Base-by-base conservation (phyloP, 2,113 vertebrate genomes). In the Oriolus oriolus region DNA sequence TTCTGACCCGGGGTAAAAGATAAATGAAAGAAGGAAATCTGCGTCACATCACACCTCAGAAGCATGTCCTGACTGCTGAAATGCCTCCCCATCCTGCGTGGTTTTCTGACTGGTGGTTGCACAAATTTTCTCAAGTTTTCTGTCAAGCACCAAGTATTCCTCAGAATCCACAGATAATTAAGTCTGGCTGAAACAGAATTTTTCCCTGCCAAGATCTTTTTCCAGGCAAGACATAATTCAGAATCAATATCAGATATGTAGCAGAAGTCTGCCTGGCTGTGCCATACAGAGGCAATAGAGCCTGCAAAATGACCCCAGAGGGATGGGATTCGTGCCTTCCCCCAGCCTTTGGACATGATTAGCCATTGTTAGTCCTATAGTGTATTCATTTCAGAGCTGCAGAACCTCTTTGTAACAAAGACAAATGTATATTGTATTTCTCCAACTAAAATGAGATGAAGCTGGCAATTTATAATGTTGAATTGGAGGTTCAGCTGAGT, bases 221-320 rank as follows among this genome's bases (percentile, higher is more conserved):
- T 89, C 52, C 41, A 79, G 65, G 49, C 44, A 84, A 92, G 69
- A 33, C 31, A 73, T 47, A n/a, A 77, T n/a, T 45, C 61, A 64
- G 68, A 57, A 80, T 27, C 0, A 0, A 68, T 84, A 61, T 18
- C 41, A 57, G 80, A 83, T 96, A 86, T 59, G 95, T 89, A 92
- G 85, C 81, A 96, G 86, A 85, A 91, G 4, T 13, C 89, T 95
- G 75, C 90, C 84, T 94, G 92, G 82, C 90, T 52, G 47, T 95
- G 81, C 92, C 86, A 79, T 86, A 59, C 82, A 92, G 95, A 97
- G 82, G 84, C 78, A 96, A 95, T 28, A 79, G 56, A 91, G 47
- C 63, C 76, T 14, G 8, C n/a, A 27, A 91, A 94, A 93, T 79
- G 75, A 94, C 59, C 77, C n/a, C 23, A 52, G 33, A 52, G 87